Evolutionary conservation across 2,797 vertebrate genomes (phyloP).

Genomic region (Thaleichthys pacificus): DNA sequence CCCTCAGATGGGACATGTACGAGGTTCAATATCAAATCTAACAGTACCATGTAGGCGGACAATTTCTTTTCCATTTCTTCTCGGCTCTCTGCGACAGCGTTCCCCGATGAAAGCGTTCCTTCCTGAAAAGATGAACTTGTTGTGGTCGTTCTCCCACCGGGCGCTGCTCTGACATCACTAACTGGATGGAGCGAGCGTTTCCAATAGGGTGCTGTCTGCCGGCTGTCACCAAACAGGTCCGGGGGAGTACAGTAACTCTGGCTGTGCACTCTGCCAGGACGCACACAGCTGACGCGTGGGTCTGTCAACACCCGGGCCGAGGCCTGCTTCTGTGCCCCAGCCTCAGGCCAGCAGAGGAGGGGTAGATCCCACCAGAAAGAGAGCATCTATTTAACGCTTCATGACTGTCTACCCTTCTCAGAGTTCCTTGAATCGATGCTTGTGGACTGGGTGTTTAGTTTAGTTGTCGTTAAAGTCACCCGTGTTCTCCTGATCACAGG

Average conservation of each 20-base stretch:
- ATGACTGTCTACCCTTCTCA: no score
- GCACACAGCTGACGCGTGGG: constrained; percentile 35
- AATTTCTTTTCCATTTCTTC: constrained; percentile 18
- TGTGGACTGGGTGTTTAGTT: no score
- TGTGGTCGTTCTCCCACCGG: no score
- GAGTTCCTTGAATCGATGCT: no score
- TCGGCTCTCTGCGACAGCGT: constrained; percentile 23
- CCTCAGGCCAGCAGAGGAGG: no score
- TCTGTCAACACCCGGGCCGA: constrained; percentile 46
- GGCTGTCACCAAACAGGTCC: constrained; percentile 24
- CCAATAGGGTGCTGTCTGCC: constrained; percentile 35
- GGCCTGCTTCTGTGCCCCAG: no score
- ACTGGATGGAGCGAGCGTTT: constrained; percentile 45
- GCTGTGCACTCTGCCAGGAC: constrained; percentile 39
- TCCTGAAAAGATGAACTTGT: constrained; percentile 39
- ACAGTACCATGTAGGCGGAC: constrained; percentile 36
- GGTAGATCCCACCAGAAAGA: no score
- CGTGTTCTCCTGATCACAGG: constrained; percentile 14
- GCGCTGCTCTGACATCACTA: constrained; percentile 60
- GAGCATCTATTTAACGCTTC: no score
- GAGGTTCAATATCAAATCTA: constrained; percentile 25
- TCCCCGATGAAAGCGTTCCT: constrained; percentile 22
- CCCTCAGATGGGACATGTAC: constrained; percentile 3
- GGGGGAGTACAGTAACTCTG: constrained; percentile 8
- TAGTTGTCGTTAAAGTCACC: not conserved